Evolutionary conservation across 2,113 vertebrate species (phyloP).

Genomic region (Cyprinodon variegatus): DNA sequence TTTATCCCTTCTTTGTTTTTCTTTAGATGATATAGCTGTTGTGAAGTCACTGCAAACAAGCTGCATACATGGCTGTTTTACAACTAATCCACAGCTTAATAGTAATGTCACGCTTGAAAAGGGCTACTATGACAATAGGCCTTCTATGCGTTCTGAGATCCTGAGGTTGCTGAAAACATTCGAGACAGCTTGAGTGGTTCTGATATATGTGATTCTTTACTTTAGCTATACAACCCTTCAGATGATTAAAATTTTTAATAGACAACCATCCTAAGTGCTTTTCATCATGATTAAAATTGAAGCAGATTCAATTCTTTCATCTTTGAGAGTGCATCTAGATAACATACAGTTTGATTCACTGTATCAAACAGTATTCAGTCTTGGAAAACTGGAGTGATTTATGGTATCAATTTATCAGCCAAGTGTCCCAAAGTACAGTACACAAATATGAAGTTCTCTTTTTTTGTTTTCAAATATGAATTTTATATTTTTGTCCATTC

Average conservation of each 20-base stretch:
- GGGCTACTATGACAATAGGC: conserved; percentile 14
- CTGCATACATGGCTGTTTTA: conserved; percentile 13
- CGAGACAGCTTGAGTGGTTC: conserved; percentile 30
- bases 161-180: conserved; percentile 36
- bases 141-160: conserved; percentile 15
- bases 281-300: conserved; percentile 18
- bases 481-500: conserved; percentile 42
- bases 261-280: not conserved
- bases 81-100: conserved; percentile 35
- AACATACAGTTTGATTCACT: not conserved
- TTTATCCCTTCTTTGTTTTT: conserved; percentile 28
- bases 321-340: conserved; percentile 10
- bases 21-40: conserved; percentile 8
- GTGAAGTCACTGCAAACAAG: conserved; percentile 35
- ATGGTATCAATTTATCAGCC: conserved; percentile 17
- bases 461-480: conserved; percentile 41
- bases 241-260: conserved; percentile 16
- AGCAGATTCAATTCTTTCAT: conserved; percentile 22
- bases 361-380: conserved; percentile 2
- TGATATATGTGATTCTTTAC: conserved; percentile 39
- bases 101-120: conserved; percentile 58
- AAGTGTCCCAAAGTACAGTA: conserved; percentile 36
- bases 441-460: conserved; percentile 36
- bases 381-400: conserved; percentile 24
- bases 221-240: conserved; percentile 24